Evolutionary conservation across 2,888 invertebrate genomes (phyloP).

Genomic region (Cistogaster globosa): DNA sequence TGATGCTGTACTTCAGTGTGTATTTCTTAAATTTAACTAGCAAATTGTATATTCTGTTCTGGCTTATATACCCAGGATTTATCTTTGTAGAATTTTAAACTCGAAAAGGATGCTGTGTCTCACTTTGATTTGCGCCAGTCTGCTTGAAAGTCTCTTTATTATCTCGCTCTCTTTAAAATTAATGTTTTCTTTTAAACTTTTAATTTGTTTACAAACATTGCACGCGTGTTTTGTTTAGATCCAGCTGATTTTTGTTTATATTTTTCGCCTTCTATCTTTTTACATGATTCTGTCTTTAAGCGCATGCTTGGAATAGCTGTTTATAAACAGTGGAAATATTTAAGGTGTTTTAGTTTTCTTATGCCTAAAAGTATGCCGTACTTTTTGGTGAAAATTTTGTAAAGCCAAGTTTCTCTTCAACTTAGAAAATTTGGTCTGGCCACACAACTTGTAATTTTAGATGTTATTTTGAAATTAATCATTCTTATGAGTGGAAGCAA

Average conservation of each 20-base stretch:
- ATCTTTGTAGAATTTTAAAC: constrained; percentile 39
- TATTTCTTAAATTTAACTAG: constrained; percentile 74
- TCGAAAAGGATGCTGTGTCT: constrained; percentile 50
- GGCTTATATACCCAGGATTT: constrained; percentile 62
- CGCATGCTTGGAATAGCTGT: constrained; percentile 21
- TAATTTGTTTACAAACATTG: constrained; percentile 51
- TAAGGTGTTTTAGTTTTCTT: neutral
- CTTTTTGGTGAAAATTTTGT: neutral
- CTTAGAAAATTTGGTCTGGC: neutral
- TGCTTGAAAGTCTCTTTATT: neutral
- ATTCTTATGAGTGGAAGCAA: no score
- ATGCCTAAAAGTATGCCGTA: constrained; percentile 31
- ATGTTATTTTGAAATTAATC: neutral
- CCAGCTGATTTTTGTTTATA: constrained; percentile 68
- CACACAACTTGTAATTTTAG: neutral
- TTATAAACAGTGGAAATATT: neutral
- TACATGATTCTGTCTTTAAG: neutral
- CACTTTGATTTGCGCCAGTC: constrained; percentile 7
- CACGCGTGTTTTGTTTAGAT: constrained; percentile 37
- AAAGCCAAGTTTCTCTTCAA: constrained; percentile 4
- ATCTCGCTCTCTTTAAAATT: constrained; percentile 12
- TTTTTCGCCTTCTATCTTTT: neutral
- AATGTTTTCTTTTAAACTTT: constrained; percentile 17
- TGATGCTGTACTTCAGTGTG: constrained; percentile 75
- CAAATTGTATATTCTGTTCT: constrained; percentile 30